Base-by-base conservation (phyloP, 2,797 vertebrate genomes). In the Buceros bicornis region DNA sequence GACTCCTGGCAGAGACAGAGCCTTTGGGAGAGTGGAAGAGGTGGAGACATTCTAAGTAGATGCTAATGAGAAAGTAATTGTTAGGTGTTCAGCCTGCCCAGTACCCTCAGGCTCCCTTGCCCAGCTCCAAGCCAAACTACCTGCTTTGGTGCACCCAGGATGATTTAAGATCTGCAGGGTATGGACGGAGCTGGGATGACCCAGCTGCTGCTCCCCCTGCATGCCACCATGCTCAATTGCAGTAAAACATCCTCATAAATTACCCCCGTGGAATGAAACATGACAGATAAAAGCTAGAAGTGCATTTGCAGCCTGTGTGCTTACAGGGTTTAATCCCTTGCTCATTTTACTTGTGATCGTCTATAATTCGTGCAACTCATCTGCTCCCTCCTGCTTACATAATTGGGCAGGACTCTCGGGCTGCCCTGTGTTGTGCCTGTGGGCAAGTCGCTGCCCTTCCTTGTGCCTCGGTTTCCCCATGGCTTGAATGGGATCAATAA, bases 41-140 rank as follows among this genome's bases (percentile, higher is more conserved):
- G 42, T 29, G 18, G 37, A 35, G 62, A 73, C 6, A 47, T 58
- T 76, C 33, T 95, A 72, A 82, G 80, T 65, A 79, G 71, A 51
- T 64, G 22, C 17, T 82, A 89, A 91, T 64, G 62, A 89, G 45
- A 3, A 56, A 65, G 37, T 53, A 82, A 88, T 93, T 86, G 81
- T 35, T 47, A 47, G 16, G 17, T 83, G 4, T 92, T 21, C 64
- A 70, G 33, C 40, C 40, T 50, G 16, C 35, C 31, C 2, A 1
- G 13, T 71, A 53, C 76, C 43, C n/a, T 64, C 29, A 26, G 65
- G 26, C 18, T 81, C 35, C 24, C 21, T 51, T 82, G 56, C 51
- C 61, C 65, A 69, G 16, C 29, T 70, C 56, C 42, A 40, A 92
- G 69, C 29, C 77, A 86, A 90, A 57, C 22, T 58, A 82, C 82